Base-by-base conservation (phyloP, 2,797 vertebrate genomes). In the Thalassophryne amazonica region DNA sequence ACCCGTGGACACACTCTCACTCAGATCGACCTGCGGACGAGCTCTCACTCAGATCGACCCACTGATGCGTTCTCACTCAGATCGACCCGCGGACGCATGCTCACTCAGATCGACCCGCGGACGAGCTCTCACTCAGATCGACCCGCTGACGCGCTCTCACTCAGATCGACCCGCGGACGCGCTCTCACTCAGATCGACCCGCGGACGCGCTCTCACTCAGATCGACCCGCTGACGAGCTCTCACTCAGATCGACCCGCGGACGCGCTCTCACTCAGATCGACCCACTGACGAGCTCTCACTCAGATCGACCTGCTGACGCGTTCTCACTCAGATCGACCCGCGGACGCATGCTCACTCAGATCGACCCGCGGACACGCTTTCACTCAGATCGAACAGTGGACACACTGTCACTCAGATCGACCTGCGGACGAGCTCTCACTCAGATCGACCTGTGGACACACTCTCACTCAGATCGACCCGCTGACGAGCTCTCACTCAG, bases 241-340 rank as follows among this genome's bases (percentile, higher is more conserved):
- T 32, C 59, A 6, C 40, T 35, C 37, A 25, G n/a, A n/a, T n/a
- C n/a, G n/a, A n/a, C n/a, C n/a, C n/a, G n/a, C n/a, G n/a, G n/a
- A n/a, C n/a, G n/a, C n/a, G 35, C 67, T 51, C 47, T 34, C 54
- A 33, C 46, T 16, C 34, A 34, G 25, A 61, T 15, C 58, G 19
- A 52, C 55, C 31, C n/a, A n/a, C n/a, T n/a, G 63, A 51, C 41
- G 39, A 12, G 34, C 15, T 18, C 39, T 32, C 59, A 6, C 40
- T 35, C 37, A 25, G n/a, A n/a, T n/a, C n/a, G n/a, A n/a, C 58
- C 64, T 66, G 57, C 50, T 69, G 57, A n/a, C n/a, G n/a, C n/a
- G 35, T 67, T 51, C 47, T 34, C 54, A 33, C 46, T 16, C 34
- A 34, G 25, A 61, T 15, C 58, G 19, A 52, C 55, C 31, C n/a